Evolutionary conservation across 2,113 vertebrate genomes (phyloP).

Genomic region (Lepidothrix coronata): DNA sequence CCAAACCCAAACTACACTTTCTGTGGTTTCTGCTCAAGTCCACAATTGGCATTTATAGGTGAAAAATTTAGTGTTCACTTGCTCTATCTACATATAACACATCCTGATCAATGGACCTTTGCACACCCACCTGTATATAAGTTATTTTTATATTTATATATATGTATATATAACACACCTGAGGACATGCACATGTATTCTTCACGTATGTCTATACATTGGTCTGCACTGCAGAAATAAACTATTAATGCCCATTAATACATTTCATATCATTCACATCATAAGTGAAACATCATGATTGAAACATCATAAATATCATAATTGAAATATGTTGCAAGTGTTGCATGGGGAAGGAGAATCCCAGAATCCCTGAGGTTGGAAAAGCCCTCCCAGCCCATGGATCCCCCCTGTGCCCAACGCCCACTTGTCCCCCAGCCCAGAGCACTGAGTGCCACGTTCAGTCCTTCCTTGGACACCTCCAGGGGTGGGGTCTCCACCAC

Average conservation of each 20-base stretch:
- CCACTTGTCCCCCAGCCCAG: neutral
- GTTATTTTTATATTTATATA: neutral
- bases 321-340: neutral
- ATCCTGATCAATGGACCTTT: neutral
- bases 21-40: neutral
- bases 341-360: neutral
- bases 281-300: neutral
- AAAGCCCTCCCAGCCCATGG: neutral
- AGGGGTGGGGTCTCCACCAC: neutral
- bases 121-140: neutral
- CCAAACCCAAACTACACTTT: neutral
- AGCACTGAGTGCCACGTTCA: neutral
- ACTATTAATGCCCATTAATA: neutral
- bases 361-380: neutral
- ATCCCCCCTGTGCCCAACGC: accelerated
- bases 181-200: neutral
- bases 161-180: neutral
- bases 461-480: neutral
- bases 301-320: neutral
- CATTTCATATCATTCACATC: neutral
- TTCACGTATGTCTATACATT: neutral
- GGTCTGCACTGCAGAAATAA: neutral
- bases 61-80: neutral
- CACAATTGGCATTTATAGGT: neutral
- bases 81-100: neutral